A percentile compares a stretch with the other conserved stretches of the same genome.
These are phyloP conservation scores for Aphidoletes aphidimyza DNA, from an alignment of 2,888 invertebrate genomes.

Conservation along the genomic window DNA sequence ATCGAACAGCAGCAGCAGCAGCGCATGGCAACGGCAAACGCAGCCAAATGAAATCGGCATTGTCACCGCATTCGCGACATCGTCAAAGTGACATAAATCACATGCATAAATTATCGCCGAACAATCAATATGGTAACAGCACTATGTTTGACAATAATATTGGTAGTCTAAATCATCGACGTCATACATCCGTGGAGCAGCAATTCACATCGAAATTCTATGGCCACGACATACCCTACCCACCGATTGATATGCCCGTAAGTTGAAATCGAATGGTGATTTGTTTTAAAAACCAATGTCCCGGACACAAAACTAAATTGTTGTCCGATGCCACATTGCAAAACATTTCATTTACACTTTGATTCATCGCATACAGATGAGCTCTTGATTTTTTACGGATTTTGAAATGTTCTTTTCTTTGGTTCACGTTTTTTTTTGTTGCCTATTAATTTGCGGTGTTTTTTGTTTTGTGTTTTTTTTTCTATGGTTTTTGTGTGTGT, in stretches of 20 bases:
- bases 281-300: no score
- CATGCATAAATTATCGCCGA: neutral
- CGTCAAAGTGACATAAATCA: neutral
- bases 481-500: neutral
- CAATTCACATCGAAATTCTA: constrained; percentile 63
- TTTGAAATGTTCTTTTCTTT: no score
- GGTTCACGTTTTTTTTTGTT: neutral
- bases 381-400: no score
- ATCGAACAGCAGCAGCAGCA: neutral
- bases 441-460: neutral
- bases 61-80: neutral
- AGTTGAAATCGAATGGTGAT: no score
- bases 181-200: neutral
- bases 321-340: no score
- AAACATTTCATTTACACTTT: no score
- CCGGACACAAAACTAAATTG: no score
- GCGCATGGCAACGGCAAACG: no score
- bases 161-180: neutral
- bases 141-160: neutral
- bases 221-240: constrained; percentile 62
- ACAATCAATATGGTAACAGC: neutral
- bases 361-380: no score
- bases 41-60: no score
- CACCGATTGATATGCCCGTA: constrained; percentile 60
- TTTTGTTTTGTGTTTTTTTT: no score